Percentiles rank a stretch among this genome's conserved stretches.
These are phyloP conservation scores for Neosalanx taihuensis DNA, from an alignment of 2,797 vertebrate genomes.

Conservation along the genomic window DNA sequence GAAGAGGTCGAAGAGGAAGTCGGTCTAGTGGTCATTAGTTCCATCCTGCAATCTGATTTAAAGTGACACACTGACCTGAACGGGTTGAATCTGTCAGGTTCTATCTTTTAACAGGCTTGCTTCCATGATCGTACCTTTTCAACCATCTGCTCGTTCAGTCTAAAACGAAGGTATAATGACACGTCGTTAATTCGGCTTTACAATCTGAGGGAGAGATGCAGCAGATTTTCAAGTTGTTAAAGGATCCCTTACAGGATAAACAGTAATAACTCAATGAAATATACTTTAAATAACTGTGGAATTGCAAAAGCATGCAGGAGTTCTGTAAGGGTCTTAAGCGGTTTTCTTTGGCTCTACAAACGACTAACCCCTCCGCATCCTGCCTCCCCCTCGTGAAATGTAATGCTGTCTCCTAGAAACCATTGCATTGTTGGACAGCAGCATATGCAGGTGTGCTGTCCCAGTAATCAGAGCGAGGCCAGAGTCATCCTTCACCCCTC, in stretches of 20 bases:
- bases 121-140: conserved; percentile 14
- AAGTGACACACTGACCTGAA: conserved; percentile 48
- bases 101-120: conserved; percentile 38
- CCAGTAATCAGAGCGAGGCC: neutral
- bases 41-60: conserved; percentile 37
- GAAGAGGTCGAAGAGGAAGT: conserved; percentile 45
- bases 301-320: neutral
- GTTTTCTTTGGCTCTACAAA: neutral
- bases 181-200: neutral
- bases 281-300: too few species aligned
- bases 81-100: conserved; percentile 42
- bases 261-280: too few species aligned
- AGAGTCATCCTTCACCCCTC: neutral
- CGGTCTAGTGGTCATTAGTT: conserved; percentile 46
- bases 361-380: too few species aligned
- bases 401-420: too few species aligned
- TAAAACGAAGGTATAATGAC: neutral
- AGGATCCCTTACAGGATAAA: too few species aligned
- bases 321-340: neutral
- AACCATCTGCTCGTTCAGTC: neutral
- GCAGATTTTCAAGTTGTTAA: too few species aligned
- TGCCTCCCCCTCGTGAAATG: too few species aligned
- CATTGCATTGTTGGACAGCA: neutral
- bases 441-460: neutral
- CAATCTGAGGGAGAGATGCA: neutral